Evolutionary conservation across 2,113 vertebrate genomes (phyloP).

Genomic region (Galeopterus variegatus): DNA sequence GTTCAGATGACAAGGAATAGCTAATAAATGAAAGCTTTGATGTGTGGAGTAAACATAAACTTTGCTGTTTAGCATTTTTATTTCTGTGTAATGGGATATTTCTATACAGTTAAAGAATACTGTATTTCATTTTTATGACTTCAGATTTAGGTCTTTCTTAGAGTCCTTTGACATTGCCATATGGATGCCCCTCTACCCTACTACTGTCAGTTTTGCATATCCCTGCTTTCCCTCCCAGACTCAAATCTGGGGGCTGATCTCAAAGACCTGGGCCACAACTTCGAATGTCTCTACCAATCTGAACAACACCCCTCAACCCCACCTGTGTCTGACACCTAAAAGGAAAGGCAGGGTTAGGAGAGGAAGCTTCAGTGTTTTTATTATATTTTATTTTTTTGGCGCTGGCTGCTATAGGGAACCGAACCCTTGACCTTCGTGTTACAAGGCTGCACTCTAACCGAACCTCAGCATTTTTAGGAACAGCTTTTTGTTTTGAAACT

Average conservation of each 20-base stretch:
- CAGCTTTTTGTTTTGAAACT: constrained; percentile 51
- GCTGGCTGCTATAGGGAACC: too few relatives aligned
- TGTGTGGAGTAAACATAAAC: not conserved
- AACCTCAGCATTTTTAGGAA: too few relatives aligned
- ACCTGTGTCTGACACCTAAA: not conserved
- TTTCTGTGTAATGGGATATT: not conserved
- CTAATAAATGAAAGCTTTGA: not conserved
- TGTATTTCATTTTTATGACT: not conserved
- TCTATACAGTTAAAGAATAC: not conserved
- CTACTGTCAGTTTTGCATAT: not conserved
- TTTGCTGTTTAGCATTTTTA: not conserved
- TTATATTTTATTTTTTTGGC: too few relatives aligned
- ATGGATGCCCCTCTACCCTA: not conserved
- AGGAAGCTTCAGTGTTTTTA: not conserved
- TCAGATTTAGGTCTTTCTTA: not conserved
- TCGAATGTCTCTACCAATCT: not conserved
- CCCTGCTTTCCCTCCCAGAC: not conserved
- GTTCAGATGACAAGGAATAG: not conserved
- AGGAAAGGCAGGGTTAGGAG: not conserved
- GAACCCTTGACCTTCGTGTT: too few relatives aligned
- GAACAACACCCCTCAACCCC: fast-evolving
- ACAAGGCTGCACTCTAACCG: too few relatives aligned
- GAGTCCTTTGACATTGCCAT: not conserved
- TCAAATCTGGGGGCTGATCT: not conserved
- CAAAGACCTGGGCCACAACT: not conserved